Base-by-base conservation (phyloP, 30 jellyfish, hydroid and myxozoan species). In the Hydractinia echinata region DNA sequence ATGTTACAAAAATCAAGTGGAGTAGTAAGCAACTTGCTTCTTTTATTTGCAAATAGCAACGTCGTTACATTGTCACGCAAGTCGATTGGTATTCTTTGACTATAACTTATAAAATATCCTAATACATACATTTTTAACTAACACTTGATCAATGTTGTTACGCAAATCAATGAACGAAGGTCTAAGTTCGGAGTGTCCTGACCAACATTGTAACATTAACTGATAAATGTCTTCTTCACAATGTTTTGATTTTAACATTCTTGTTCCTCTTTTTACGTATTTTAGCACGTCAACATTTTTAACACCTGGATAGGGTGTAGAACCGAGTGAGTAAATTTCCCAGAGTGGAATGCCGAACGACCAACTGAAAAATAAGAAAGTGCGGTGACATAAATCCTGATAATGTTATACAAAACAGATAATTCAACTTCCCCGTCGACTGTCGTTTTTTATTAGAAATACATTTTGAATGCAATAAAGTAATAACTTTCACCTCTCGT, bases 321-420 rank as follows among this genome's bases (percentile, higher is more conserved):
- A 64, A 6, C 74, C 74, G 39, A 64, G 74, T 6, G 74, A n/a
- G 18, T 64, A 64, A 13, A 64, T 64, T 51, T 64, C 74, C 74
- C 74, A 64, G 39, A 64, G 74, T 9, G 4, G 74, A n/a, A 64
- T 51, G 7, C 74, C 74, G 74, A n/a, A 64, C 16, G 74, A 64
- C 74, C 74, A 64, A 13, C 74, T 64, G 39, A 13, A 64, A 11
- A 58, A 30, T 30, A 30, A 30, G 44, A 30, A 30, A 30, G 44
- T 30, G 44, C 2, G 44, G n/a, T 2, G 44, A 0, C 44, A 2
- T 30, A 2, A 30, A 30, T 2, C 44, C 44, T 30, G 44, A 30
- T 30, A 30, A 30, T 30, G 44, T 2, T 30, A 30, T 0, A 30
- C 44, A 2, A 30, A 30, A 30, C 44, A 2, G 2, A 30, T 30